Evolutionary conservation across 2,113 vertebrate genomes (phyloP), one percentile per base, ranked within the genome.

Genomic region (Triplophysa siluroides): DNA sequence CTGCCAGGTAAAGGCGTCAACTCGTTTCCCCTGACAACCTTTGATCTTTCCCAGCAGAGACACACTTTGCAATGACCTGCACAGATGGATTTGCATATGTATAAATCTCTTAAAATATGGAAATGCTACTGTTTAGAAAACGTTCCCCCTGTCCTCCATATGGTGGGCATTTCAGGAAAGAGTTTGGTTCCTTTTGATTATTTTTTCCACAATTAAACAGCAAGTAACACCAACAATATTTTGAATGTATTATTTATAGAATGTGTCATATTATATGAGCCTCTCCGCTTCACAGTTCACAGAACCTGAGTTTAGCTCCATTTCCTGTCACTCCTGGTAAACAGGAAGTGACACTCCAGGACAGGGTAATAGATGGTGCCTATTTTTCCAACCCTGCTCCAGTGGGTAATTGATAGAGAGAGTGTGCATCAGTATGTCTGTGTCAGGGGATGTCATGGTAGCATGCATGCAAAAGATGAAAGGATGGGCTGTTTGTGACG

Each of bases 21-120:
- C 85, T 78, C 84, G 85, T 90, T 50, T 83, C 85, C 60, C 84
- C 41, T 86, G 85, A 85, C 47, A 80, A 83, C 62, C 47, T 24
- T 78, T 92, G 92, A 92, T 89, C 90, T 86, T 78, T 84, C 90
- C 88, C 89, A 85, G 85, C 81, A 84, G 89, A 90, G 86, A 82
- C 73, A 45, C 19, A 64, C 85, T 88, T 88, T 45, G 79, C 83
- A 80, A 82, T 87, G 83, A 89, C 73, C 79, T 80, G 87, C 86
- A 90, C 93, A 92, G 91, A 91, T 88, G 88, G 88, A 90, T 93
- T 92, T 93, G 84, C 91, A 93, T 93, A 93, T 91, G 90, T 84
- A 92, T 92, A 88, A 88, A 85, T 83, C 83, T 81, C n/a, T 45
- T 81, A 83, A 75, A 86, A 78, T 83, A 88, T 89, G 87, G 75